Conservation (phyloP, 2,797 vertebrate genomes). For the Momotus momota region DNA sequence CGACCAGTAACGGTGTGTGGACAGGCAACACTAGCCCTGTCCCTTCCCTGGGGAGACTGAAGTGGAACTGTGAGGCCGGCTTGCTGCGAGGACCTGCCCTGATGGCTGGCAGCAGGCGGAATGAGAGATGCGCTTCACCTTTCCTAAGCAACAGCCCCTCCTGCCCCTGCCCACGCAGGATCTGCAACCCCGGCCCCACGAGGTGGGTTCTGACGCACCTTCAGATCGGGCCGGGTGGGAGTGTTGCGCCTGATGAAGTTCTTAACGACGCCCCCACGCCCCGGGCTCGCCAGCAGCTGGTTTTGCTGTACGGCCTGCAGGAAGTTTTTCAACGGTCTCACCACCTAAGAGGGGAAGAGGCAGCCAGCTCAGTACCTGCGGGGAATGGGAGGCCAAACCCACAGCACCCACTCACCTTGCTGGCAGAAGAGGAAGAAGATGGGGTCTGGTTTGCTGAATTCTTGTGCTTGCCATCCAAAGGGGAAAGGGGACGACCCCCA, state of each 20-base stretch:
- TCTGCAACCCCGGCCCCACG: not conserved
- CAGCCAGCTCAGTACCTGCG: not conserved
- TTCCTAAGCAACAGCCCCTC: not conserved
- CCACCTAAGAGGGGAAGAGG: constrained; percentile 72
- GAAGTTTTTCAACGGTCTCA: constrained; percentile 88
- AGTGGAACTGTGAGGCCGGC: not conserved
- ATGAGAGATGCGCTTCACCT: fast-evolving
- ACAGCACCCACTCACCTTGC: constrained; percentile 60
- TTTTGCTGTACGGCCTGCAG: constrained; percentile 92
- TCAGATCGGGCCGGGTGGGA: constrained; percentile 80
- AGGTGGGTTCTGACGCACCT: constrained; percentile 73
- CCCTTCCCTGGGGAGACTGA: not conserved
- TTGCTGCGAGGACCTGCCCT: not conserved
- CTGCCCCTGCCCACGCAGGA: fast-evolving
- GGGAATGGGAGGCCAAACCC: not conserved
- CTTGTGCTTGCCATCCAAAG: constrained; percentile 50
- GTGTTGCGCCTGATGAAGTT: constrained; percentile 90
- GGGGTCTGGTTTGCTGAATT: constrained; percentile 76
- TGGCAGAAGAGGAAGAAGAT: constrained; percentile 76
- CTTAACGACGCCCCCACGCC: constrained; percentile 79
- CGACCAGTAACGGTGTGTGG: fast-evolving
- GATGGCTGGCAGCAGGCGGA: not conserved
- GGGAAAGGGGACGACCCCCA: not conserved
- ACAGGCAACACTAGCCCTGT: not conserved
- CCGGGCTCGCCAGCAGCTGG: constrained; percentile 87